Evolutionary conservation across 1,140 invertebrate species (phyloP).

Genomic region (Nephila pilipes): DNA sequence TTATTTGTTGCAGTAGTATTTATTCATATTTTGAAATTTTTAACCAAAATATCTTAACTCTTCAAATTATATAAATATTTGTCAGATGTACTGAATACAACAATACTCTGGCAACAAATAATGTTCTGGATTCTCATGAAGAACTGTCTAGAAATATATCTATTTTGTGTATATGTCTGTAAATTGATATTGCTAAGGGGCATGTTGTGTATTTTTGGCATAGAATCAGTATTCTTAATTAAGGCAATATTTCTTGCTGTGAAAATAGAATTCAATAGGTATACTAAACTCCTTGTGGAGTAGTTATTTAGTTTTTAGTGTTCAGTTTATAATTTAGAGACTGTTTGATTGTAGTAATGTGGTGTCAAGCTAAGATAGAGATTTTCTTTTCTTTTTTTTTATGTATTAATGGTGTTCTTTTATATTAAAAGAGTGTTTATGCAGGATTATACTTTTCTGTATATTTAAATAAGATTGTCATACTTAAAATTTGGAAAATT

Average conservation of each 20-base stretch:
- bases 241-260: neutral
- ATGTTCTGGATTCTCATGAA: neutral
- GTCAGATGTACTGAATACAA: neutral
- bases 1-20: neutral
- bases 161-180: constrained; percentile 36
- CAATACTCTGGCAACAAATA: constrained; percentile 1
- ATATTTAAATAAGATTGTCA: too few species aligned
- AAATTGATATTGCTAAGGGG: neutral
- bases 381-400: too few species aligned
- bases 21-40: neutral
- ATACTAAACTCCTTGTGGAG: neutral
- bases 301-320: constrained; percentile 9
- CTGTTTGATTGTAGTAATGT: constrained; percentile 3
- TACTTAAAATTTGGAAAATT: too few species aligned
- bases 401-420: too few species aligned
- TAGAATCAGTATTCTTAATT: constrained; percentile 44
- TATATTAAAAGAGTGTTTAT: too few species aligned
- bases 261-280: constrained; percentile 4
- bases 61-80: neutral
- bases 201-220: constrained; percentile 48
- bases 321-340: neutral
- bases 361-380: neutral
- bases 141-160: constrained; percentile 7
- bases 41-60: neutral
- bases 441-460: too few species aligned